phyloP scores from a whole-genome alignment of 2,888 invertebrate genomes.

The Drosophila buzzatii region DNA sequence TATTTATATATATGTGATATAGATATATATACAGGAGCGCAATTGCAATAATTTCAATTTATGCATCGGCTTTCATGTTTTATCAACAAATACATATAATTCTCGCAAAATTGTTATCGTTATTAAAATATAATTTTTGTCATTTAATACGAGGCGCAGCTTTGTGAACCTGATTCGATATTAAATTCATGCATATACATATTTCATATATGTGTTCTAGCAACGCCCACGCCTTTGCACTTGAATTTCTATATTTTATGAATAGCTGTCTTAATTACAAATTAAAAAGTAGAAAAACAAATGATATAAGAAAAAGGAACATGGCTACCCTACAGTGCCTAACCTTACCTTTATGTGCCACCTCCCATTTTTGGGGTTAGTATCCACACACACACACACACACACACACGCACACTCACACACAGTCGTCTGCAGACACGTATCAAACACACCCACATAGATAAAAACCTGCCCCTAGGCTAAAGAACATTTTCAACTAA shows the following conservation, averaged over 20 bases:
- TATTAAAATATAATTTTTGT: constrained; percentile 9
- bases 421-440: not conserved
- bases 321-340: constrained; percentile 71
- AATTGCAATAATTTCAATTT: constrained; percentile 75
- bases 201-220: not conserved
- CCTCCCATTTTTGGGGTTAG: constrained; percentile 79
- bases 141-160: constrained; percentile 22
- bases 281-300: constrained; percentile 41
- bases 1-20: constrained; percentile 26
- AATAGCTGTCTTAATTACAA: constrained; percentile 56
- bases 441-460: constrained; percentile 55
- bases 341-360: constrained; percentile 65
- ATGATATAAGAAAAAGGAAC: constrained; percentile 52
- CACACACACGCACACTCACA: no score
- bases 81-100: constrained; percentile 34
- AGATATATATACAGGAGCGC: constrained; percentile 55
- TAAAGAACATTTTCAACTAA: constrained; percentile 56
- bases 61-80: constrained; percentile 51
- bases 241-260: constrained; percentile 29
- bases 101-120: constrained; percentile 9
- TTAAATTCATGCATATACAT: constrained; percentile 14
- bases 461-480: constrained; percentile 74
- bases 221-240: constrained; percentile 64
- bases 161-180: constrained; percentile 11
- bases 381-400: constrained; percentile 42